These are phyloP conservation scores for Siniperca undulata DNA, from an alignment of 2,797 vertebrate species.

Conservation along the genomic window DNA sequence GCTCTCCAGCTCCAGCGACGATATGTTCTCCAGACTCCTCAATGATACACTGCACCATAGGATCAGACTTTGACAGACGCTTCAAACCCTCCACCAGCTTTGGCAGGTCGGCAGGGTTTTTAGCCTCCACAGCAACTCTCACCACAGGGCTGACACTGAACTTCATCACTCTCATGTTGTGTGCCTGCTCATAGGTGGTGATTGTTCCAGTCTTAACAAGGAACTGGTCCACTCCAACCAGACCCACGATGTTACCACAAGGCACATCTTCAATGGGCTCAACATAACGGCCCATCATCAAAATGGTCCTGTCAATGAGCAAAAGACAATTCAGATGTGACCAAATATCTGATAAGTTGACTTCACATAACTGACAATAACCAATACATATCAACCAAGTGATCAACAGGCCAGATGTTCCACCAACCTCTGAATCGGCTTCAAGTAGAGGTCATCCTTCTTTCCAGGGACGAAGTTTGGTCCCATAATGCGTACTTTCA, in stretches of 20 bases:
- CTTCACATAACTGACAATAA: neutral
- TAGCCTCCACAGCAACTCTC: conserved; percentile 95
- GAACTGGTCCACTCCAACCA: conserved; percentile 96
- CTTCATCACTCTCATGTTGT: conserved; percentile 99
- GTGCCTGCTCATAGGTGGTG: conserved; percentile 93
- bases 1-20: conserved; percentile 93
- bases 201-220: conserved; percentile 97
- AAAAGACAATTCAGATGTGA: neutral
- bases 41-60: conserved; percentile 99
- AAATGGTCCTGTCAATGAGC: conserved; percentile 87
- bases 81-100: conserved; percentile 97
- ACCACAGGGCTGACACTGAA: conserved; percentile 98
- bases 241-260: conserved; percentile 95
- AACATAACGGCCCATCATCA: conserved; percentile 98
- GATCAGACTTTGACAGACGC: conserved; percentile 95
- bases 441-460: conserved; percentile 96
- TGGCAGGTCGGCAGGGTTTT: conserved; percentile 94
- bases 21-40: conserved; percentile 98
- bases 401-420: neutral
- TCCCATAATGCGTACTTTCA: conserved; percentile 98
- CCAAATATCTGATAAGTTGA: neutral
- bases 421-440: conserved; percentile 95
- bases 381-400: neutral
- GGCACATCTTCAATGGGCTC: conserved; percentile 97
- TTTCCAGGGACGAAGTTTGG: conserved; percentile 96